Conservation (phyloP, 1,140 invertebrate genomes). For the Zeugodacus cucurbitae region DNA sequence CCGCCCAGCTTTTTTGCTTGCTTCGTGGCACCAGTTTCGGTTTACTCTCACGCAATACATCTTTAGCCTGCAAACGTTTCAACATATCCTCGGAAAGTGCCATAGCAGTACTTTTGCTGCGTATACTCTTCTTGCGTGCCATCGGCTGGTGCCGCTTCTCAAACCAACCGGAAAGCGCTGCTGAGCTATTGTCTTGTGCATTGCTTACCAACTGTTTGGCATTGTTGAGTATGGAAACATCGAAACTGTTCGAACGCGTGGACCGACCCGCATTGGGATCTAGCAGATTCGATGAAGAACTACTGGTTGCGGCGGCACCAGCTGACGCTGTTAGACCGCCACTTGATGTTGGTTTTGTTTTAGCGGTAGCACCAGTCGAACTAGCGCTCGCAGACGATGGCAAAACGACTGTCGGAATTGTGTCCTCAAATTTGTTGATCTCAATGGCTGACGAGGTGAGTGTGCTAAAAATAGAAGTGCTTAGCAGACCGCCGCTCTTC, state of each 20-base stretch:
- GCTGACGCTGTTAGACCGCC: constrained; percentile 44
- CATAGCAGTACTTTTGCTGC: constrained; percentile 67
- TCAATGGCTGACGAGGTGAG: constrained; percentile 83
- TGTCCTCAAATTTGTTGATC: constrained; percentile 74
- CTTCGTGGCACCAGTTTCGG: constrained; percentile 60
- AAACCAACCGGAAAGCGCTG: constrained; percentile 78
- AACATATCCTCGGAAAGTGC: constrained; percentile 70
- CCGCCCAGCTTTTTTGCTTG: constrained; percentile 60
- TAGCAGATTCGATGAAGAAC: constrained; percentile 47
- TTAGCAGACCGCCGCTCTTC: constrained; percentile 72
- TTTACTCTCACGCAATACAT: constrained; percentile 55
- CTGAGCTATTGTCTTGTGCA: constrained; percentile 66
- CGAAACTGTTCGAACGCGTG: constrained; percentile 82
- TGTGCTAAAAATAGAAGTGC: constrained; percentile 74
- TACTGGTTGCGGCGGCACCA: constrained; percentile 53
- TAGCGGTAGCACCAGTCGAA: not conserved
- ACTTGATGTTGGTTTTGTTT: constrained; percentile 40
- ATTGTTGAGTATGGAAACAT: constrained; percentile 77
- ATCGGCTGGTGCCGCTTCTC: constrained; percentile 78
- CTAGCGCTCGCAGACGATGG: constrained; percentile 5
- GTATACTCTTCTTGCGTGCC: constrained; percentile 71
- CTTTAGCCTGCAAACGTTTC: constrained; percentile 64
- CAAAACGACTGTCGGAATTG: constrained; percentile 41
- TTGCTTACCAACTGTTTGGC: constrained; percentile 62
- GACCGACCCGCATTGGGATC: constrained; percentile 67